Conservation (phyloP, 2,797 vertebrate species). For the Cephalopachus bancanus region DNA sequence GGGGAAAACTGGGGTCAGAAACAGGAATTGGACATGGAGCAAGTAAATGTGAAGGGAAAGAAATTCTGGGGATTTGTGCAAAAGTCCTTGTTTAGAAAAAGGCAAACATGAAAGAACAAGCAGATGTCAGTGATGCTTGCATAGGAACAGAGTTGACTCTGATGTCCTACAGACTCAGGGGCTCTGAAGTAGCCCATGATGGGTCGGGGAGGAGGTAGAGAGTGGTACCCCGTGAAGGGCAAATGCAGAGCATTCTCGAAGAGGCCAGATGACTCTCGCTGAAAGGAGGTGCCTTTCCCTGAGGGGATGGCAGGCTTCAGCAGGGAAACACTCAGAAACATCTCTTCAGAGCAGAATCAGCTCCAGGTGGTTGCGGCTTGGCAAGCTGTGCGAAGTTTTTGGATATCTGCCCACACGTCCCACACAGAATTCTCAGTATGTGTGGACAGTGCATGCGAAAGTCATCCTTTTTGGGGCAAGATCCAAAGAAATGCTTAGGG, state of each 20-base stretch:
- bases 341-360: background rate
- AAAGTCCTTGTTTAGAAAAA: background rate
- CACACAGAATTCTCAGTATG: background rate
- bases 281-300: background rate
- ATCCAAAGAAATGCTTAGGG: conserved; percentile 45
- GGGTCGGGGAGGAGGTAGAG: background rate
- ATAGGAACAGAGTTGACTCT: fast-evolving
- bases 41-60: background rate
- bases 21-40: background rate
- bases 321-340: fast-evolving
- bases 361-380: conserved; percentile 5
- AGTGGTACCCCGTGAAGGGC: background rate
- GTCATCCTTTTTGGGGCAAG: background rate
- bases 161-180: no score
- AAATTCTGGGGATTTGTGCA: background rate
- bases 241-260: fast-evolving
- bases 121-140: no score
- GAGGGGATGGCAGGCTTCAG: background rate
- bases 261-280: background rate
- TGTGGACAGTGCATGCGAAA: background rate
- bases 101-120: background rate
- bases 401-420: background rate
- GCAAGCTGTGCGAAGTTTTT: conserved; percentile 27
- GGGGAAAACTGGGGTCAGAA: background rate
- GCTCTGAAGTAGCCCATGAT: background rate